Conservation (phyloP, 2,888 invertebrate genomes). For the Xestoiulus laeticollis region DNA sequence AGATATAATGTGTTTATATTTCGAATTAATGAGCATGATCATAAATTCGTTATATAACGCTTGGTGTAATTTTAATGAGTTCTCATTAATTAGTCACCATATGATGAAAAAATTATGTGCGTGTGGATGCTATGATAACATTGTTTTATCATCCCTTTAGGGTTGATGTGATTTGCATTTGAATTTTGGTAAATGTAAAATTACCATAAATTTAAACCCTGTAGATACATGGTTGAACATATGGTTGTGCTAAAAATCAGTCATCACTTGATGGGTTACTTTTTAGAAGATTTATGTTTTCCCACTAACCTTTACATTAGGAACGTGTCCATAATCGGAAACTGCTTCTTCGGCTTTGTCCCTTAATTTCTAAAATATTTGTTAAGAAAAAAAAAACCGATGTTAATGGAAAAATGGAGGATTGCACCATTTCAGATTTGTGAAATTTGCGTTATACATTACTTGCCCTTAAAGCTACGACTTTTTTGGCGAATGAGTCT, state of each 20-base stretch:
- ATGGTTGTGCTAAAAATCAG: not conserved
- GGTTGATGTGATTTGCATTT: not conserved
- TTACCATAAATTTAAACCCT: not conserved
- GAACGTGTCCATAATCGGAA: not conserved
- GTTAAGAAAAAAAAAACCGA: not conserved
- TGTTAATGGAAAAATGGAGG: not conserved
- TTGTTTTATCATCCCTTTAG: not conserved
- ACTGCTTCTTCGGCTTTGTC: conserved; percentile 21
- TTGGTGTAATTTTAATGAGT: not conserved
- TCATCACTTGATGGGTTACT: not conserved
- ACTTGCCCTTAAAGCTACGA: not conserved
- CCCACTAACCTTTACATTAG: not conserved
- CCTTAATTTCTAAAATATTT: conserved; percentile 7
- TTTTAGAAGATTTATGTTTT: not conserved
- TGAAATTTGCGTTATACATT: not conserved
- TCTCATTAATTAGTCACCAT: not conserved
- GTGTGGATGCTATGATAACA: not conserved
- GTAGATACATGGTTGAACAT: too few relatives aligned
- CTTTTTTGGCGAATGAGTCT: not conserved
- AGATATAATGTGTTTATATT: not conserved
- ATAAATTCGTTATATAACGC: not conserved
- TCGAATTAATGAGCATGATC: not conserved
- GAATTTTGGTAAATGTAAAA: not conserved
- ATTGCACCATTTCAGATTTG: not conserved
- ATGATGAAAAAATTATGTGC: not conserved